Conservation (phyloP, 1,140 invertebrate genomes). For the Ips typographus region DNA sequence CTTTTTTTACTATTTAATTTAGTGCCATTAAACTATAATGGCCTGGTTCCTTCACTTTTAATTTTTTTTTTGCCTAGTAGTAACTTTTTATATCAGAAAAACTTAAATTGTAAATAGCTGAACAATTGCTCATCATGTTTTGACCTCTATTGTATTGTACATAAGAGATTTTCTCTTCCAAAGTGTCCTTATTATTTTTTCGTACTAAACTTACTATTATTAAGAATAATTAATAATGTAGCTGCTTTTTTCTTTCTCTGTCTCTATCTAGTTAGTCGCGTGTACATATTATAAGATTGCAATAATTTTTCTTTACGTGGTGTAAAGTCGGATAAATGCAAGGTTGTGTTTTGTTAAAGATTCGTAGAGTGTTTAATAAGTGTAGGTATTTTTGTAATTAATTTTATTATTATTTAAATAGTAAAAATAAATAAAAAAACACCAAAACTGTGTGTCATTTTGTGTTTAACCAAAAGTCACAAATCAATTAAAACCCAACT, state of each 20-base stretch:
- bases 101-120: conserved; percentile 41
- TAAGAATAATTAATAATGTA: too few species aligned
- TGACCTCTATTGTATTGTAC: conserved; percentile 21
- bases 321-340: conserved; percentile 11
- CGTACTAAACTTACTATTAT: not conserved
- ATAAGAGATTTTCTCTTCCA: conserved; percentile 22
- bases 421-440: conserved; percentile 9
- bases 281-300: conserved; percentile 21
- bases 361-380: conserved; percentile 16
- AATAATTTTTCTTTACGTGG: conserved; percentile 1
- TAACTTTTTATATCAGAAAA: not conserved
- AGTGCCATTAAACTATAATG: not conserved
- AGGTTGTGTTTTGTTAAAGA: conserved; percentile 29
- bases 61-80: too few species aligned
- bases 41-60: too few species aligned
- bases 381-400: conserved; percentile 28
- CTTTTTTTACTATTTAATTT: not conserved
- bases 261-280: not conserved
- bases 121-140: conserved; percentile 42
- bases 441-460: not conserved
- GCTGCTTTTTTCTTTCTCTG: too few species aligned
- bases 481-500: too few species aligned
- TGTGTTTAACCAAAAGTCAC: not conserved
- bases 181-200: conserved; percentile 12
- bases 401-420: conserved; percentile 24